Conservation (phyloP, 2,797 vertebrate genomes). For the Phoeniculus purpureus region DNA sequence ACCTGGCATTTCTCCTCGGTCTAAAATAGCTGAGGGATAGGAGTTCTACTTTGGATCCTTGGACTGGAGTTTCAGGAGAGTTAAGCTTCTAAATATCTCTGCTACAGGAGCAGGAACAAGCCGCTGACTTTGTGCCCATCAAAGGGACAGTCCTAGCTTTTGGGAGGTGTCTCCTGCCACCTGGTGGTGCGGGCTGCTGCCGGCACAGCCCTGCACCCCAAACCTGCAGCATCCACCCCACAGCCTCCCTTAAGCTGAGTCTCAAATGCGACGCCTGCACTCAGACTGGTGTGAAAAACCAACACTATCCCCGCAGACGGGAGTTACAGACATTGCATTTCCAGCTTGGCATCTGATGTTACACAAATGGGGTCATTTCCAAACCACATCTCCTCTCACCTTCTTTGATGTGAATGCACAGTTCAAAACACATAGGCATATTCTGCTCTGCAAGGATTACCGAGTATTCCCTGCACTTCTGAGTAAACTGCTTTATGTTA, state of each 20-base stretch:
- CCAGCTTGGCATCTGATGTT: neutral
- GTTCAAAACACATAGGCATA: neutral
- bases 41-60: neutral
- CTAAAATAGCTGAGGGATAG: neutral
- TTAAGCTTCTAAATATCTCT: neutral
- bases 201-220: neutral
- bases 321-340: neutral
- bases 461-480: neutral
- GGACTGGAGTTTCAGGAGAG: neutral
- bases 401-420: neutral
- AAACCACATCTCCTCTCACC: neutral
- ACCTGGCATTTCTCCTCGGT: neutral
- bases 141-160: fast-evolving
- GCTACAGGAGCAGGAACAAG: neutral
- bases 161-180: neutral
- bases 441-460: neutral
- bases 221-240: neutral
- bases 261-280: neutral
- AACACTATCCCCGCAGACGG: too few species aligned
- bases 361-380: neutral
- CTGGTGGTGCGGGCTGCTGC: neutral
- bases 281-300: neutral
- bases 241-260: fast-evolving
- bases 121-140: neutral
- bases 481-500: neutral